Evolutionary conservation across 2,888 invertebrate species (phyloP).

Genomic region (Subacronicta megacephala): DNA sequence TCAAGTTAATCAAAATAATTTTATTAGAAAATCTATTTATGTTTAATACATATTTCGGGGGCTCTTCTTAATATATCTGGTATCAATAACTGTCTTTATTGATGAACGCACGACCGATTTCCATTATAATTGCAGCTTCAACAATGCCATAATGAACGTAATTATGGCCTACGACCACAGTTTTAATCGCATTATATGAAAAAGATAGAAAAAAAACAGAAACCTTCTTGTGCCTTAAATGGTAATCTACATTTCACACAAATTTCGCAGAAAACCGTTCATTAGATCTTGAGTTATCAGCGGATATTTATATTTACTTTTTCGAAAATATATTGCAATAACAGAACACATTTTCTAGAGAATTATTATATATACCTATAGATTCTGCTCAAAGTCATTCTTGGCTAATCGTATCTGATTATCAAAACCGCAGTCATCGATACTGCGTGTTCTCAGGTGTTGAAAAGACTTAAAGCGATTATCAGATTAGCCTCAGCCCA

Average conservation of each 20-base stretch:
- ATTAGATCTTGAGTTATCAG: no score
- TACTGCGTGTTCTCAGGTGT: slow-evolving; percentile 63
- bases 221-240: no score
- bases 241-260: no score
- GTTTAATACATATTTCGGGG: slow-evolving; percentile 10
- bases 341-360: no score
- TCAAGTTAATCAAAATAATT: slow-evolving; percentile 62
- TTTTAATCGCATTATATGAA: no score
- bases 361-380: no score
- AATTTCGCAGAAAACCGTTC: no score
- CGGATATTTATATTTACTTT: no score
- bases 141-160: slow-evolving; percentile 19
- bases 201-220: no score
- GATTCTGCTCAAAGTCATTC: slow-evolving; percentile 26
- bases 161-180: no score
- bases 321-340: no score
- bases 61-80: slow-evolving; percentile 6
- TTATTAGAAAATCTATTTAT: slow-evolving; percentile 43
- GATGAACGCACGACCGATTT: slow-evolving; percentile 21
- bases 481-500: slow-evolving; percentile 71
- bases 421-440: slow-evolving; percentile 55
- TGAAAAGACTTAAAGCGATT: slow-evolving; percentile 73
- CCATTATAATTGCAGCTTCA: slow-evolving; percentile 2
- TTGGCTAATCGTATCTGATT: slow-evolving; percentile 55
- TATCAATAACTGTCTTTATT: slow-evolving; percentile 6